These are phyloP conservation scores for Drosophila kambysellisi DNA, from an alignment of 2,888 invertebrate genomes.

Conservation along the genomic window DNA sequence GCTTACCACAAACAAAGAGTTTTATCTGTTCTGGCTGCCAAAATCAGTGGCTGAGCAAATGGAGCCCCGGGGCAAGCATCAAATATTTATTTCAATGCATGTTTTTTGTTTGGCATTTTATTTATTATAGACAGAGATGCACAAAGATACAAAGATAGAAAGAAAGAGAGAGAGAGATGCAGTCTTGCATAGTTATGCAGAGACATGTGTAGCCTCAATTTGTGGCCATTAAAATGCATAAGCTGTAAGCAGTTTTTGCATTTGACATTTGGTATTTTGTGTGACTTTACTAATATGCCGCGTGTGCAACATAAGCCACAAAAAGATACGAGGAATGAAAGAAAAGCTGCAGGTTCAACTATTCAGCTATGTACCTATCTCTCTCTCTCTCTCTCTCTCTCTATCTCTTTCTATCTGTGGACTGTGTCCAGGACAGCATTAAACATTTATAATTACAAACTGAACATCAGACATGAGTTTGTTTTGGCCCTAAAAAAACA, in stretches of 20 bases:
- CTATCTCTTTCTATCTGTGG: neutral
- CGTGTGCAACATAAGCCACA: slow-evolving; percentile 21
- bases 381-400: no score
- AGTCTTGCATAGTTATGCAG: slow-evolving; percentile 1
- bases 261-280: slow-evolving; percentile 57
- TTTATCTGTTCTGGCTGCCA: slow-evolving; percentile 37
- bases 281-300: slow-evolving; percentile 68
- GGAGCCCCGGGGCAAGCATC: slow-evolving; percentile 40
- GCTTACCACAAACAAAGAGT: slow-evolving; percentile 1
- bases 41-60: slow-evolving; percentile 41
- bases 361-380: neutral
- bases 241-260: slow-evolving; percentile 65
- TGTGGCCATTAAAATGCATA: slow-evolving; percentile 77
- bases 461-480: slow-evolving; percentile 38
- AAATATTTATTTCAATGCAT: slow-evolving; percentile 66
- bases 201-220: slow-evolving; percentile 61
- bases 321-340: neutral
- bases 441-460: slow-evolving; percentile 83
- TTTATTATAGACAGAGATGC: slow-evolving; percentile 47
- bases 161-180: neutral
- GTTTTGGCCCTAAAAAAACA: slow-evolving; percentile 19
- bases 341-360: slow-evolving; percentile 16
- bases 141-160: neutral
- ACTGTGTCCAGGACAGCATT: slow-evolving; percentile 57
- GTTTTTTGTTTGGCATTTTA: slow-evolving; percentile 60